A percentile compares a stretch with the other conserved stretches of the same genome.
These are phyloP conservation scores for Coregonus sp. DNA, from an alignment of 2,797 vertebrate species.

Conservation along the genomic window DNA sequence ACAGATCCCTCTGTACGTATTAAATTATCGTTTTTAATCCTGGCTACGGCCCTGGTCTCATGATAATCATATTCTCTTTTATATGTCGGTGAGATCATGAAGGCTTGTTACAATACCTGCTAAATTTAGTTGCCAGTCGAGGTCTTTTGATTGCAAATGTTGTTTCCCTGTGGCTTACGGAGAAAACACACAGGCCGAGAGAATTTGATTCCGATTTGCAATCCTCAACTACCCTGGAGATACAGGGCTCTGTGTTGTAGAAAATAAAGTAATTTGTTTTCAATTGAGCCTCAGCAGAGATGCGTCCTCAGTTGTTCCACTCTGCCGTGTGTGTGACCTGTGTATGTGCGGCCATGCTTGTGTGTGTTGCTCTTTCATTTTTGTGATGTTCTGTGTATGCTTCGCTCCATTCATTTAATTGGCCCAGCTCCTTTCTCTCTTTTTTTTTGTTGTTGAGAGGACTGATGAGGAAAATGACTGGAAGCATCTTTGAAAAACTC, in stretches of 20 bases:
- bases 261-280: slow-evolving; percentile 62
- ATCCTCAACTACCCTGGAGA: slow-evolving; percentile 46
- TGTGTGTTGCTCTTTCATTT: slow-evolving; percentile 42
- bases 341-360: slow-evolving; percentile 11
- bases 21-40: background rate
- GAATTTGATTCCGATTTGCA: slow-evolving; percentile 43
- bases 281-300: slow-evolving; percentile 53
- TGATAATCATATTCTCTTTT: slow-evolving; percentile 26
- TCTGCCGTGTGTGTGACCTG: slow-evolving; percentile 35
- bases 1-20: too few relatives aligned
- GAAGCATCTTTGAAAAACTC: too few relatives aligned
- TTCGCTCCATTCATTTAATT: slow-evolving; percentile 51
- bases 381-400: slow-evolving; percentile 49
- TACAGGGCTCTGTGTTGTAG: slow-evolving; percentile 43
- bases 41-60: slow-evolving; percentile 17
- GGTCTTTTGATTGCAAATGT: slow-evolving; percentile 32
- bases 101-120: slow-evolving; percentile 9
- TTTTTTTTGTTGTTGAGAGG: background rate
- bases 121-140: slow-evolving; percentile 18
- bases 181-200: slow-evolving; percentile 9
- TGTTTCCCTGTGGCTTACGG: slow-evolving; percentile 24
- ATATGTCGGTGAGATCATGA: slow-evolving; percentile 10
- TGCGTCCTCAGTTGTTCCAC: slow-evolving; percentile 53
- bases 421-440: slow-evolving; percentile 26
- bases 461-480: too few relatives aligned